Conservation (phyloP, 2,113 vertebrate species). For the Plecturocebus donacophilus region DNA sequence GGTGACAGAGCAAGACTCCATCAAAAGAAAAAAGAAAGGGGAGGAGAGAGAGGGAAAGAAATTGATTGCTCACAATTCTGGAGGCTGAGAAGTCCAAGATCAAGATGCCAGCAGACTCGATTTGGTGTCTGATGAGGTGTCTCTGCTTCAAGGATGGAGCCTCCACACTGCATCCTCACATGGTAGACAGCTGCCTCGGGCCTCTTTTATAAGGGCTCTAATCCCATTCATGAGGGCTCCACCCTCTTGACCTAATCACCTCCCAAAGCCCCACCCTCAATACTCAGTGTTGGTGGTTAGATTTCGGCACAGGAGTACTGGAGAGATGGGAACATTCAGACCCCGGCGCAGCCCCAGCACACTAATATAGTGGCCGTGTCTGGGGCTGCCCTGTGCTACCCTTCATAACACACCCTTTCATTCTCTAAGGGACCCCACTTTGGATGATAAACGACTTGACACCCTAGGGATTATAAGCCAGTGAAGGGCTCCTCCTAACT, state of each 20-base stretch:
- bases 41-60: too few species aligned
- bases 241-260: neutral
- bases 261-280: neutral
- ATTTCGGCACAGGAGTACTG: neutral
- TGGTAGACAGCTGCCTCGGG: neutral
- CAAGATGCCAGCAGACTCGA: neutral
- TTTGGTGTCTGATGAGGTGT: neutral
- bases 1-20: too few species aligned
- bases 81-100: neutral
- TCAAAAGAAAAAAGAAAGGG: too few species aligned
- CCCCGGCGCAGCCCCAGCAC: neutral
- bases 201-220: neutral
- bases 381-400: too few species aligned
- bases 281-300: neutral
- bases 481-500: neutral
- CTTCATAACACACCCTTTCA: too few species aligned
- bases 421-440: neutral
- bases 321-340: neutral
- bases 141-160: neutral
- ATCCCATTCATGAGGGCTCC: neutral
- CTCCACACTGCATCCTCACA: neutral
- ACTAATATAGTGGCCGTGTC: too few species aligned
- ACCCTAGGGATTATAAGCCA: neutral
- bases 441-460: neutral
- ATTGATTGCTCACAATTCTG: neutral